phyloP scores from a whole-genome alignment of 2,797 vertebrate species.

The Neoniphon sammara region DNA sequence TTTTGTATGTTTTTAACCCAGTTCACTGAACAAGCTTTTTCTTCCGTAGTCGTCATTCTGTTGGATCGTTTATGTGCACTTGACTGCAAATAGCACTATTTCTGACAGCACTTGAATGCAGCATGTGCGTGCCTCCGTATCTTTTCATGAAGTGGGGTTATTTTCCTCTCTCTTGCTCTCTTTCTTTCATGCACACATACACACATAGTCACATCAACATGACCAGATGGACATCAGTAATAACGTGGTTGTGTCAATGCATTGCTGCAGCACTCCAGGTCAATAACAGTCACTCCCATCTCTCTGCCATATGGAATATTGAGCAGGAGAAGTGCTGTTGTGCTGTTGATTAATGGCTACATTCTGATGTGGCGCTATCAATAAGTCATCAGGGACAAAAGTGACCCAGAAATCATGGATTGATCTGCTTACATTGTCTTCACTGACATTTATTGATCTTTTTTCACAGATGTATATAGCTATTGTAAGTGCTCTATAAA shows the following conservation, averaged over 20 bases:
- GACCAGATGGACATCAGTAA: not conserved
- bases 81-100: too few species aligned
- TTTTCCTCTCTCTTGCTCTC: not conserved
- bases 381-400: conserved; percentile 14
- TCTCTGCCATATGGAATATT: conserved; percentile 12
- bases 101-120: conserved; percentile 11
- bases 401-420: not conserved
- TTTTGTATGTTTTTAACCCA: too few species aligned
- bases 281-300: not conserved
- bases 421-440: too few species aligned
- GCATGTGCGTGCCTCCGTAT: conserved; percentile 10
- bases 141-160: too few species aligned
- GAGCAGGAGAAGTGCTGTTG: not conserved
- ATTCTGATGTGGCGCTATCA: not conserved
- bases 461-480: too few species aligned
- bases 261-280: not conserved
- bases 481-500: too few species aligned
- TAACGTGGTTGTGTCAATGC: conserved; percentile 1
- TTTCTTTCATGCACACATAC: not conserved
- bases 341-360: conserved; percentile 13
- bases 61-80: too few species aligned
- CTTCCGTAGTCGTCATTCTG: too few species aligned
- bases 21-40: too few species aligned
- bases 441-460: too few species aligned
- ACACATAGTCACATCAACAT: not conserved